Evolutionary conservation across 92 coral and sea anemone species (phyloP).

Genomic region (Epizoanthus rinbou): DNA sequence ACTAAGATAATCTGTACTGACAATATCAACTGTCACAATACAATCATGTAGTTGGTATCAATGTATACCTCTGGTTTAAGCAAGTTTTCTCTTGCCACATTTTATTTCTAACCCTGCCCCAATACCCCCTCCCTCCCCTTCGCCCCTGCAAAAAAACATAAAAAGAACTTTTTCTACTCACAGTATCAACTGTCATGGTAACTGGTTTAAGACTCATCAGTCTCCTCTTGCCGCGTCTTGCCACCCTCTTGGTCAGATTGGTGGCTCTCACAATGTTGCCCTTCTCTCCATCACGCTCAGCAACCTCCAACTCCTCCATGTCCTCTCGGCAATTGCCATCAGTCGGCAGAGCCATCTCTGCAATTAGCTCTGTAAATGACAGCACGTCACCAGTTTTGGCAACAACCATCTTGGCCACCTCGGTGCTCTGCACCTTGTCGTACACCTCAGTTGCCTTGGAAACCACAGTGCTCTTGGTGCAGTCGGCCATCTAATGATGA

Average conservation of each 20-base stretch:
- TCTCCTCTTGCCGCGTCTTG: conserved; percentile 74
- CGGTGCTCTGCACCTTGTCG: conserved; percentile 67
- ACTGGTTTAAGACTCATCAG: conserved; percentile 86
- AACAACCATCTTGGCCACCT: conserved; percentile 70
- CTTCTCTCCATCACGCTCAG: conserved; percentile 61
- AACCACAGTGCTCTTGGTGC: conserved; percentile 76
- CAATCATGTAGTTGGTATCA: no score
- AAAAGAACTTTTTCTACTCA: conserved; percentile 39
- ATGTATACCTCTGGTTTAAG: no score
- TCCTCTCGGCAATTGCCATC: conserved; percentile 83
- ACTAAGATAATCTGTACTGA: no score
- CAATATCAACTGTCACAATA: no score
- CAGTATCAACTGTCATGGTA: conserved; percentile 74
- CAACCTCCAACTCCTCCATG: conserved; percentile 77
- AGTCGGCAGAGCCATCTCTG: conserved; percentile 84
- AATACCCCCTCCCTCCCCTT: no score
- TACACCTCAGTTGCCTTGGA: conserved; percentile 74
- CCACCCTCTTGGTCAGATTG: conserved; percentile 65
- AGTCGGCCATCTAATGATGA: conserved; percentile 56
- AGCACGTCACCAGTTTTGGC: conserved; percentile 73
- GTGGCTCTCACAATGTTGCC: conserved; percentile 71
- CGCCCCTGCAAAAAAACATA: neutral
- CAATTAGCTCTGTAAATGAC: conserved; percentile 75
- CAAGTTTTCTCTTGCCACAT: no score
- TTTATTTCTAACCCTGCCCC: no score